Percentiles rank a stretch among this genome's conserved stretches.
phyloP scores from a whole-genome alignment of 2,888 invertebrate species.

The Tethea ocularis region DNA sequence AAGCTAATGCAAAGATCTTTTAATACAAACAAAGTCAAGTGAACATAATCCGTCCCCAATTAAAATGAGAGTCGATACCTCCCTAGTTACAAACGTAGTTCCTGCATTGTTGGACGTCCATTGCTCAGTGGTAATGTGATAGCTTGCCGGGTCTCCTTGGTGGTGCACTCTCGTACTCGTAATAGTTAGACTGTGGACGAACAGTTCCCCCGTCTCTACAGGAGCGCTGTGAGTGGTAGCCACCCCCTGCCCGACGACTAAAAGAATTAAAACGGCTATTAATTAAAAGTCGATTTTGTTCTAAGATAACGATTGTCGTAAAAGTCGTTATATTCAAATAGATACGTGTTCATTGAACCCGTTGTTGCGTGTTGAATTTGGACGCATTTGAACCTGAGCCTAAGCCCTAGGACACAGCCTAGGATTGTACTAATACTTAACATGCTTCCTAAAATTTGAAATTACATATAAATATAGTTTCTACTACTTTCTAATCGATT shows the following conservation, averaged over 20 bases:
- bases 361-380: neutral
- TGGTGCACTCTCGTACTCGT: constrained; percentile 92
- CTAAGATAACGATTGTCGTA: neutral
- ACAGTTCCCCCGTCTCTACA: constrained; percentile 77
- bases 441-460: too few species aligned
- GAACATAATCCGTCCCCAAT: constrained; percentile 30
- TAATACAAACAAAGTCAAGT: constrained; percentile 26
- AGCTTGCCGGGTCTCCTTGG: constrained; percentile 72
- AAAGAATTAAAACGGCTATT: neutral
- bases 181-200: constrained; percentile 92
- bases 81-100: constrained; percentile 11
- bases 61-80: constrained; percentile 39
- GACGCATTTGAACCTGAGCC: neutral
- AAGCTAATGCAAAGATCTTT: constrained; percentile 21
- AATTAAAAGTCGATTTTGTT: neutral
- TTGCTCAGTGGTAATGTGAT: constrained; percentile 80
- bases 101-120: constrained; percentile 31
- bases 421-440: neutral
- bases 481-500: too few species aligned
- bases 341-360: neutral
- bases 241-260: constrained; percentile 74
- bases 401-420: neutral
- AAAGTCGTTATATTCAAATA: neutral
- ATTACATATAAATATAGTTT: too few species aligned
- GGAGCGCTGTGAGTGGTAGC: constrained; percentile 86